These are phyloP conservation scores for Otus scops DNA, from an alignment of 2,797 vertebrate species.

Conservation along the genomic window DNA sequence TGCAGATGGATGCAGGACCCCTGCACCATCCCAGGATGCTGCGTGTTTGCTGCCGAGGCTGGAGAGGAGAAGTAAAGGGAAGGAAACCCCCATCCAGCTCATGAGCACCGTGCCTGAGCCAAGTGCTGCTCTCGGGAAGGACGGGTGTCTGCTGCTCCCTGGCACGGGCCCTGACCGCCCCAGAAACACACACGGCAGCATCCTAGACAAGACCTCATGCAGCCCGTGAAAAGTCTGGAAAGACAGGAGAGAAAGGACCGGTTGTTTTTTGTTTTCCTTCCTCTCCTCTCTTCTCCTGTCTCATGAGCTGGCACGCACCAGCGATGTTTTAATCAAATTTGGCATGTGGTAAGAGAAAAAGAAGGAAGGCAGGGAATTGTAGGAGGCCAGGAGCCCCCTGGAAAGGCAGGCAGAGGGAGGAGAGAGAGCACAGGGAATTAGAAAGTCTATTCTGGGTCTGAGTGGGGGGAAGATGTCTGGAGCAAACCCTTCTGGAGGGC, in stretches of 20 bases:
- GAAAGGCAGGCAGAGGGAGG: not conserved
- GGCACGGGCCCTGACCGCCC: rapidly evolving
- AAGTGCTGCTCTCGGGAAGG: not conserved
- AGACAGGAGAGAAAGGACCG: not conserved
- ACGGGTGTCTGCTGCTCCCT: not conserved
- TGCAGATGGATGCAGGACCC: not conserved
- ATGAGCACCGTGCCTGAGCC: rapidly evolving
- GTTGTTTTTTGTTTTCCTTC: not conserved
- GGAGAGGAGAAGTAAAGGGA: not conserved
- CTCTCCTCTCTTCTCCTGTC: not conserved
- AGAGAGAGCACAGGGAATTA: not conserved
- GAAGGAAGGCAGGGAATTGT: not conserved
- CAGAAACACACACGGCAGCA: not conserved
- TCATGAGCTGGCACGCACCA: not conserved
- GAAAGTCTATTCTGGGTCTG: not conserved
- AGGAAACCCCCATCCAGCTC: not conserved
- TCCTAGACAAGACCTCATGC: not conserved
- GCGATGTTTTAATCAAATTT: not conserved
- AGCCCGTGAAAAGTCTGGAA: not conserved
- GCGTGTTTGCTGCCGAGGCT: rapidly evolving
- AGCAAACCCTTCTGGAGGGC: not conserved
- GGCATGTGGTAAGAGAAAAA: not conserved
- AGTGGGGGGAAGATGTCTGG: not conserved
- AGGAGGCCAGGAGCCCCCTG: not conserved
- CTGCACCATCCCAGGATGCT: not conserved